Evolutionary conservation across 1,140 invertebrate genomes (phyloP), one percentile per base, ranked within the genome.

Genomic region (Trachelipus rathkii): DNA sequence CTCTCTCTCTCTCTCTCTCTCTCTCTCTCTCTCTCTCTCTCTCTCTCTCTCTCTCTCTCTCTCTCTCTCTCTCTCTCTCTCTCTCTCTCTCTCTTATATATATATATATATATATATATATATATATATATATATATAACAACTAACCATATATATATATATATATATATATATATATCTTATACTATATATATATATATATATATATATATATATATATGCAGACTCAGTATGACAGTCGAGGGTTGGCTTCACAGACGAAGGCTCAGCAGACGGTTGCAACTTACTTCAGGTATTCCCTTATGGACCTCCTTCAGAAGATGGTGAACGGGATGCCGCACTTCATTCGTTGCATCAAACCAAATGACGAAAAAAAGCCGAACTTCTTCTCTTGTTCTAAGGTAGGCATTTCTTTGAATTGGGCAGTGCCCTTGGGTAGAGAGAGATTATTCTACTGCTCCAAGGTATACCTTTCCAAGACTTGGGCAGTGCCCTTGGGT

Each of bases 271-370:
- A 94, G 86, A 95, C 92, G 10, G 91, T 93, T 4, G 89, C 92
- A 6, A 93, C 92, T 8, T 93, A 94, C 83, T 94, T 94, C 85
- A 87, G 92, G 24, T 93, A 91, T 83, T 94, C 92, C 0, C 83
- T 95, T 33, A 93, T 93, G 91, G 93, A 94, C 84, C 85, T 95
- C 9, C 87, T 94, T 15, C 91, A 93, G 83, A 93, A 93, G 84
- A 93, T 93, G 90, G 91, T 93, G 5, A 90, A 90, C 45, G 88
- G 88, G 9, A 88, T 89, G 9, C 92, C 92, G 4, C 92, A 93
- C 84, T 95, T 95, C 85, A 91, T 95, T 13, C 88, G 92, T 78
- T 95, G 93, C 80, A 89, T 95, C 60, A 92, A 93, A 85, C 93
- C 93, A 7, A 94, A 94, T 83, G 91, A 92, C 81, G 87, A 87